Conservation (phyloP, 92 coral and sea anemone genomes). For the Palythoa heliodiscus region DNA sequence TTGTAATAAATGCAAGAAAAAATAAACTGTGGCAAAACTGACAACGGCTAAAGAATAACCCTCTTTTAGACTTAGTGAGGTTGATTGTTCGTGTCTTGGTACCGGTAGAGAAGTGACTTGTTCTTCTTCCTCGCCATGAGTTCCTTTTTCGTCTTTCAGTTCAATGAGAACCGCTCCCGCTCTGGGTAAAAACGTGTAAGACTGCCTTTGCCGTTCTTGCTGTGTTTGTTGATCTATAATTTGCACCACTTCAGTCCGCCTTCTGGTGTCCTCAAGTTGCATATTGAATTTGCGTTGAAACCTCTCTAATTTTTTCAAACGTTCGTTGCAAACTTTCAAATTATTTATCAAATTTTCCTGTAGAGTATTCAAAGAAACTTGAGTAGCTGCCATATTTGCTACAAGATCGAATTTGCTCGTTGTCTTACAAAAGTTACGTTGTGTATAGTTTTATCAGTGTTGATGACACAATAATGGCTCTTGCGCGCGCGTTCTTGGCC, state of each 20-base stretch:
- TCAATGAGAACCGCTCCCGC: neutral
- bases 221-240: neutral
- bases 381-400: constrained; percentile 5
- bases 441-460: neutral
- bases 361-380: neutral
- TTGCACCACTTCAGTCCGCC: constrained; percentile 20
- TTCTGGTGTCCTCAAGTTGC: neutral
- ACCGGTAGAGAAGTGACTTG: neutral
- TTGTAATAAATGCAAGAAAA: constrained; percentile 9
- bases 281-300: neutral
- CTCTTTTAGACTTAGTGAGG: neutral
- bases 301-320: neutral
- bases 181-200: constrained; percentile 26
- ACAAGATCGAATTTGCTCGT: neutral
- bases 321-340: neutral
- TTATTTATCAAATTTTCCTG: neutral
- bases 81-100: constrained; percentile 4
- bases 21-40: constrained; percentile 22
- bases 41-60: constrained; percentile 3
- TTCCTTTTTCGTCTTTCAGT: constrained; percentile 25
- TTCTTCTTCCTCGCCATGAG: constrained; percentile 10
- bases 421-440: neutral
- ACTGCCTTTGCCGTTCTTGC: neutral
- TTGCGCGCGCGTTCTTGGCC: neutral
- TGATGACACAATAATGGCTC: neutral